Base-by-base conservation (phyloP, 2,797 vertebrate genomes). In the Knipowitschia caucasica region DNA sequence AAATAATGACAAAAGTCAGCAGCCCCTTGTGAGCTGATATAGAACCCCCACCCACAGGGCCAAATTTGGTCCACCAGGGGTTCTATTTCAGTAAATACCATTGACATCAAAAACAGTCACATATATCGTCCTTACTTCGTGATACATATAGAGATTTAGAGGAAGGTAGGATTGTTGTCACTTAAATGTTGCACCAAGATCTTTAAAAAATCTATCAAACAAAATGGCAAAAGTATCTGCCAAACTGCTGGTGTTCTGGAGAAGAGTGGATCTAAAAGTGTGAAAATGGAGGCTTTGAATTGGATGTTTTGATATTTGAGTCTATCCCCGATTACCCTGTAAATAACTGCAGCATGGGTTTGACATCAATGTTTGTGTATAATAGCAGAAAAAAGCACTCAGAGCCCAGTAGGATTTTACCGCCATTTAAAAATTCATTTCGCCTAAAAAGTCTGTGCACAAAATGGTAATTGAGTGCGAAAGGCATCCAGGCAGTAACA, bases 381-480 rank as follows among this genome's bases (percentile, higher is more conserved):
- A 15, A 51, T 51, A 40, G 26, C 29, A 1, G 10, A 4, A 26
- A 14, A 14, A 62, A 67, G 3, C 39, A 29, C 2, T 14, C 29
- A n/a, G 45, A 49, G 5, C 14, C 18, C 14, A n/a, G 36, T 27
- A 55, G 60, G 29, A 67, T 58, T 67, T 52, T 53, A 24, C 18
- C 29, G 12, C 15, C 31, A 50, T 56, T 69, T 62, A 34, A 38
- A 24, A 44, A 53, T 47, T 62, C 20, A 54, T 38, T 40, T 17
- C 56, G 27, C 35, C 17, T 67, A 33, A 64, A 59, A 50, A 33
- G 12, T 14, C 38, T 27, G 35, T 38, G 12, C 45, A 54, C 15
- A 67, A 56, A 67, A 67, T 25, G 14, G 27, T 31, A 38, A 66
- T 38, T 21, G 25, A 38, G 2, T 63, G 25, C n/a, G 53, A 65